Conservation (phyloP, 53 echinoderm and acorn worm genomes). For the Pentamera pediparva region DNA sequence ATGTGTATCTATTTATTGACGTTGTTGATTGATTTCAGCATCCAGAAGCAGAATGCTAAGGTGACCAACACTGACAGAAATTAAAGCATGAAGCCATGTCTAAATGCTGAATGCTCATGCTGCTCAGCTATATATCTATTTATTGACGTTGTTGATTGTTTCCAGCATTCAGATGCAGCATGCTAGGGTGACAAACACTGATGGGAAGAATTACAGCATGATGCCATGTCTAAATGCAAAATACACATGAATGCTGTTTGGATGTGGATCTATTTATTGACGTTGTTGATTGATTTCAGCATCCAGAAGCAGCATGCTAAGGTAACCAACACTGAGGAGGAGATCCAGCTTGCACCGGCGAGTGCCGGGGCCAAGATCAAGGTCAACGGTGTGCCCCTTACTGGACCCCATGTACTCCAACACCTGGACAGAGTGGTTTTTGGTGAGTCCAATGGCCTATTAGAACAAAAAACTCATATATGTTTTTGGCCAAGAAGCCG, state of each 20-base stretch:
- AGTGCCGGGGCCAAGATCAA: constrained; percentile 94
- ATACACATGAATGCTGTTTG: too few species aligned
- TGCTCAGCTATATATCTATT: too few species aligned
- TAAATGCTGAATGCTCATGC: too few species aligned
- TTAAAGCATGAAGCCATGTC: too few species aligned
- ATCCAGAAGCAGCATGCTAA: constrained; percentile 96
- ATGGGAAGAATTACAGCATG: neutral
- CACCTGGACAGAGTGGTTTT: constrained; percentile 92
- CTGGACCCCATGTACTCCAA: constrained; percentile 60
- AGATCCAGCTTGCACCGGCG: constrained; percentile 68
- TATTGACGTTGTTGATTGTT: neutral
- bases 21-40: constrained; percentile 38
- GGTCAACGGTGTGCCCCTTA: constrained; percentile 84
- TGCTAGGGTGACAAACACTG: constrained; percentile 63
- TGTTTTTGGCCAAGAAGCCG: too few species aligned
- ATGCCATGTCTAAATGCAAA: neutral
- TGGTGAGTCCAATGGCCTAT: constrained; percentile 48
- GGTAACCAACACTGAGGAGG: constrained; percentile 67
- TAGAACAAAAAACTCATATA: too few species aligned
- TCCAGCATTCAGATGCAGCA: constrained; percentile 94
- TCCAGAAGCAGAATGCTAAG: constrained; percentile 91
- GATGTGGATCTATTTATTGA: neutral
- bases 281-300: constrained; percentile 24
- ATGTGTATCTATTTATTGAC: neutral
- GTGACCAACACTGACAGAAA: constrained; percentile 70